Percentiles rank a stretch among this genome's conserved stretches.
phyloP scores from a whole-genome alignment of 2,113 vertebrate species.

The Orthochromis indermauri region DNA sequence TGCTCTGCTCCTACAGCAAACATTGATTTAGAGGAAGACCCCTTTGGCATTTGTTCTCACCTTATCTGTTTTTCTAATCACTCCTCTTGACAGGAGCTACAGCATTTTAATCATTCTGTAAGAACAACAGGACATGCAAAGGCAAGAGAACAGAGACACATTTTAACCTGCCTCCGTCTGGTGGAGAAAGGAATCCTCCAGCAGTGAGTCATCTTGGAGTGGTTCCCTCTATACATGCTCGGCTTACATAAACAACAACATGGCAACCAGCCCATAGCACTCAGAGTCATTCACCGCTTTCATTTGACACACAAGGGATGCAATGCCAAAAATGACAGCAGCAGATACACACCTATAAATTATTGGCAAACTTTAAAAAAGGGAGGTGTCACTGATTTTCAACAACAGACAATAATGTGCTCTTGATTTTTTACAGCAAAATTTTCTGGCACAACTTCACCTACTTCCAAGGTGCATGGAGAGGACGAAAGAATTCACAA shows the following conservation, averaged over 20 bases:
- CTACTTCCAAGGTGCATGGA: background rate
- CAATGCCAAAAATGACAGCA: background rate
- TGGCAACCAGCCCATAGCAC: background rate
- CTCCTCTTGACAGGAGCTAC: background rate
- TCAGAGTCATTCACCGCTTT: background rate
- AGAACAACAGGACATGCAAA: background rate
- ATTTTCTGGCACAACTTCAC: background rate
- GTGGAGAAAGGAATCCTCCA: conserved; percentile 27
- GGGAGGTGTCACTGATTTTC: background rate
- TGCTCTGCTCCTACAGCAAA: background rate
- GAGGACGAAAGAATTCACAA: background rate
- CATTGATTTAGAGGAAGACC: background rate
- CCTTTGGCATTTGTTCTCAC: background rate
- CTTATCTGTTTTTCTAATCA: background rate
- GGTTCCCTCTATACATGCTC: conserved; percentile 21
- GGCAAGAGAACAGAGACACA: background rate
- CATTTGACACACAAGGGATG: background rate
- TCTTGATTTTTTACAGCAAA: background rate
- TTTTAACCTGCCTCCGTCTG: conserved; percentile 24
- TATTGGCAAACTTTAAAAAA: background rate
- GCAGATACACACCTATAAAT: background rate
- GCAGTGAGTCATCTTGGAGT: conserved; percentile 36
- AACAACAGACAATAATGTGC: background rate
- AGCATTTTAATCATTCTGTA: background rate
- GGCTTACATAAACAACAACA: background rate